Percentiles rank a stretch among this genome's conserved stretches.
Evolutionary conservation across 2,113 vertebrate species (phyloP).

Genomic region (Bujurquina vittata): DNA sequence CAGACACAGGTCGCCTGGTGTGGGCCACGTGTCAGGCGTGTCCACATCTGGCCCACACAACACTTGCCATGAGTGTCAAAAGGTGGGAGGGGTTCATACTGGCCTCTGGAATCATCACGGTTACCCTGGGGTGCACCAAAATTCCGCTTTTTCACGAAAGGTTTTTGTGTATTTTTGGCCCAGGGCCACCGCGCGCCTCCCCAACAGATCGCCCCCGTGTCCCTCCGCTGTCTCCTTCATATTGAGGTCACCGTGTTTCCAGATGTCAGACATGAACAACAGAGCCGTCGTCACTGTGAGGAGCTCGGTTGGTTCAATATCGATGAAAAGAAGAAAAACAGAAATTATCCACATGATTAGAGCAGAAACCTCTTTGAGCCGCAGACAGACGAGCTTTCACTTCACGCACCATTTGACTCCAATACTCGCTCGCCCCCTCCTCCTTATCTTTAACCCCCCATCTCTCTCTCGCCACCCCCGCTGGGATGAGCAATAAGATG

Average conservation of each 20-base stretch:
- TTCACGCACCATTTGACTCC: neutral
- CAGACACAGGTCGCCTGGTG: too few relatives aligned
- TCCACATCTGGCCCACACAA: too few relatives aligned
- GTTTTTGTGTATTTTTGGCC: too few relatives aligned
- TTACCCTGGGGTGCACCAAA: too few relatives aligned
- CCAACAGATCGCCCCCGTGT: neutral
- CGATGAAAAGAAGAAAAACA: neutral
- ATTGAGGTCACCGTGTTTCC: neutral
- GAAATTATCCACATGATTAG: conserved; percentile 9
- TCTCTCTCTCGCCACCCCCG: neutral
- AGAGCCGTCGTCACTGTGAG: neutral
- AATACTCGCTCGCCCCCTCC: neutral
- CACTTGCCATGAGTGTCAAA: too few relatives aligned
- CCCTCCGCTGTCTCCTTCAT: too few relatives aligned
- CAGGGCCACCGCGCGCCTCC: neutral
- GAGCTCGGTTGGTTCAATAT: neutral
- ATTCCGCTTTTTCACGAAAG: too few relatives aligned
- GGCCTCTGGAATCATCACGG: too few relatives aligned
- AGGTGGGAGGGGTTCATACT: too few relatives aligned
- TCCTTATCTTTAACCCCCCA: neutral
- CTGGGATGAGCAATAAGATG: neutral
- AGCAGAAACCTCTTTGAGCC: neutral
- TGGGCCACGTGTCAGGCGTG: too few relatives aligned
- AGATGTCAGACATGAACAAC: neutral
- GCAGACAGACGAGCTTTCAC: neutral